A percentile compares a stretch with the other conserved stretches of the same genome.
Evolutionary conservation across 2,113 vertebrate species (phyloP).

Genomic region (Struthidea cinerea): DNA sequence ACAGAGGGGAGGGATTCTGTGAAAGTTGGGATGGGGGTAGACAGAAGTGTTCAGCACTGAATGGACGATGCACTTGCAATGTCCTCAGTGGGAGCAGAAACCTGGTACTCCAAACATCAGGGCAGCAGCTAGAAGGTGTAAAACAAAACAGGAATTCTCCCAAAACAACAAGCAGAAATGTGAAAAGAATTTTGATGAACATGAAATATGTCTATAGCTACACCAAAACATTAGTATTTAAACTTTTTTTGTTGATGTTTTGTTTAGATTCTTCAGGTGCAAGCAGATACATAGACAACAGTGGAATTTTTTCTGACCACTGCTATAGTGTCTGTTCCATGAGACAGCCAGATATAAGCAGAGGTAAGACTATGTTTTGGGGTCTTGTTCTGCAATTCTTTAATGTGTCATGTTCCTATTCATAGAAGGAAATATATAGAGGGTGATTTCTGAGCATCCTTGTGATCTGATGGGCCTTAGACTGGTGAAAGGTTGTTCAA

Average conservation of each 20-base stretch:
- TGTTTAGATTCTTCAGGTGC: slow-evolving; percentile 73
- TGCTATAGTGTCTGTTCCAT: slow-evolving; percentile 82
- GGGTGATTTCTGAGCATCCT: not conserved
- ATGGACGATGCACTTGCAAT: accelerated
- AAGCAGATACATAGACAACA: slow-evolving; percentile 77
- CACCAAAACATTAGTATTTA: not conserved
- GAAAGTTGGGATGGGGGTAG: not conserved
- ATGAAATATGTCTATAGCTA: not conserved
- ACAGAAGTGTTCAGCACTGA: not conserved
- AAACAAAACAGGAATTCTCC: not conserved
- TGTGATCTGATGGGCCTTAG: not conserved
- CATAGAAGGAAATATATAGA: accelerated
- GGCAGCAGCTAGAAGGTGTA: not conserved
- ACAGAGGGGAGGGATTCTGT: not conserved
- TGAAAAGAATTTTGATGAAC: not conserved
- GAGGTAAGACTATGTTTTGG: slow-evolving; percentile 60
- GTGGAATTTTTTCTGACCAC: slow-evolving; percentile 81
- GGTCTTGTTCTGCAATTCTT: not conserved
- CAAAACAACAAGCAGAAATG: not conserved
- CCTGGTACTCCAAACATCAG: not conserved
- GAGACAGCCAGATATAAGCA: slow-evolving; percentile 73
- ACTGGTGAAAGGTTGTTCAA: not conserved
- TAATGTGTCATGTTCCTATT: not conserved
- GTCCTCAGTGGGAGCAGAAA: not conserved
- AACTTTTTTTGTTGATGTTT: not conserved